A percentile compares a stretch with the other conserved stretches of the same genome.
Evolutionary conservation across 2,888 invertebrate genomes (phyloP).

Genomic region (Hybos culiciformis): DNA sequence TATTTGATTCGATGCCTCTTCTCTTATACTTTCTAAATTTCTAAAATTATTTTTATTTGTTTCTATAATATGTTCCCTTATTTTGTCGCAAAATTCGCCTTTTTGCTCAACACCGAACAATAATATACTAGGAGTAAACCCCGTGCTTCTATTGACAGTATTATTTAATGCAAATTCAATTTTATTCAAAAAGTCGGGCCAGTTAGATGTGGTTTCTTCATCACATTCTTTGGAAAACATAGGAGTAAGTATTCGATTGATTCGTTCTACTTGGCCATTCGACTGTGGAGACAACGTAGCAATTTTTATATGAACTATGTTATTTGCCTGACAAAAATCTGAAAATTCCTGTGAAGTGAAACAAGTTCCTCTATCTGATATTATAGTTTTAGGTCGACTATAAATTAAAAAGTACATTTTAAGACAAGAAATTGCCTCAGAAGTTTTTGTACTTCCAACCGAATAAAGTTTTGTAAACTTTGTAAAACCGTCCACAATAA

Average conservation of each 20-base stretch:
- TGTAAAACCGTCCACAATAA: conserved; percentile 27
- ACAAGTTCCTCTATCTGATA: conserved; percentile 28
- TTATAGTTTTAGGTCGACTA: conserved; percentile 19
- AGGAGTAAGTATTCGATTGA: conserved; percentile 10
- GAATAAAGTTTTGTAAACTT: conserved; percentile 25
- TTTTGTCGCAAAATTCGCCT: no score
- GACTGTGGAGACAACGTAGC: conserved; percentile 5
- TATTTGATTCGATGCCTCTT: conserved; percentile 14
- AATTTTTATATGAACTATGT: conserved; percentile 6
- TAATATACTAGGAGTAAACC: conserved; percentile 20
- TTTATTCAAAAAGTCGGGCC: conserved; percentile 10
- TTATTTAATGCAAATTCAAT: conserved; percentile 20
- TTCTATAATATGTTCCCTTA: no score
- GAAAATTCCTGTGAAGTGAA: conserved; percentile 26
- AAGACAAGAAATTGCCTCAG: conserved; percentile 18
- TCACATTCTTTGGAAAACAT: conserved; percentile 10
- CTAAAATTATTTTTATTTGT: no score
- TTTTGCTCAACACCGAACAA: no score
- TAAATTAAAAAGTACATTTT: conserved; percentile 14
- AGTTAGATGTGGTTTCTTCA: conserved; percentile 3
- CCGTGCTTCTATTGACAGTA: conserved; percentile 18
- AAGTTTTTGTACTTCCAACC: conserved; percentile 20
- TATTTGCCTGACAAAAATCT: conserved; percentile 20
- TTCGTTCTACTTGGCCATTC: conserved; percentile 9
- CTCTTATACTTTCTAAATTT: no score